These are phyloP conservation scores for Hypercompe scribonia DNA, from an alignment of 2,888 invertebrate species.

Conservation along the genomic window DNA sequence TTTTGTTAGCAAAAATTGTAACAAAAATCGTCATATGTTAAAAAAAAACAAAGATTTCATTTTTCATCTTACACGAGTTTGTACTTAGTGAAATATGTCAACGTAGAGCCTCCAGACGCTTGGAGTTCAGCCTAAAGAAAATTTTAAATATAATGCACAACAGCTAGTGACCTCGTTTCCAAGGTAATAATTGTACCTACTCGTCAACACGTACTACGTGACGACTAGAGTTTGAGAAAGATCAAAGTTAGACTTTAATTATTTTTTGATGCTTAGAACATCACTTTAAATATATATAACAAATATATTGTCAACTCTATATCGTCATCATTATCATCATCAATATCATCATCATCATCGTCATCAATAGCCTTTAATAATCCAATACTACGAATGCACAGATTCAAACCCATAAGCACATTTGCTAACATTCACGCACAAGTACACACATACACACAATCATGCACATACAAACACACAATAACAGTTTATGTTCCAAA, in stretches of 20 bases:
- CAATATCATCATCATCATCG: too few species aligned
- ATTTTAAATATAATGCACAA: slow-evolving; percentile 30
- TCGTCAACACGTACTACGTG: slow-evolving; percentile 14
- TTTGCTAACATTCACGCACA: too few species aligned
- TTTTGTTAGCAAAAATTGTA: neutral
- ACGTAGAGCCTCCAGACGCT: neutral
- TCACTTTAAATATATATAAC: too few species aligned
- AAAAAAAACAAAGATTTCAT: neutral
- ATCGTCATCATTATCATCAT: too few species aligned
- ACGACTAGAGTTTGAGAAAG: slow-evolving; percentile 4
- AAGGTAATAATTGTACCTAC: slow-evolving; percentile 29
- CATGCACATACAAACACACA: too few species aligned
- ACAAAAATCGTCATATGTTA: neutral
- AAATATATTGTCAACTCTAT: neutral
- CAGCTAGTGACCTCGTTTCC: slow-evolving; percentile 25
- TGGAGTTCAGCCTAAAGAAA: slow-evolving; percentile 25
- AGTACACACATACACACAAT: too few species aligned
- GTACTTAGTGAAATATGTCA: slow-evolving; percentile 13
- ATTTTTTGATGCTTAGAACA: neutral
- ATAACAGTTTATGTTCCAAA: too few species aligned
- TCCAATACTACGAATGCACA: too few species aligned
- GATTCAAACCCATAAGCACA: too few species aligned
- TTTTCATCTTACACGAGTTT: neutral
- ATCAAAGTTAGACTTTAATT: neutral
- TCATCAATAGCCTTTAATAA: too few species aligned